Conservation (phyloP, 1,140 invertebrate species). For the Cyphomyrmex costatus region DNA sequence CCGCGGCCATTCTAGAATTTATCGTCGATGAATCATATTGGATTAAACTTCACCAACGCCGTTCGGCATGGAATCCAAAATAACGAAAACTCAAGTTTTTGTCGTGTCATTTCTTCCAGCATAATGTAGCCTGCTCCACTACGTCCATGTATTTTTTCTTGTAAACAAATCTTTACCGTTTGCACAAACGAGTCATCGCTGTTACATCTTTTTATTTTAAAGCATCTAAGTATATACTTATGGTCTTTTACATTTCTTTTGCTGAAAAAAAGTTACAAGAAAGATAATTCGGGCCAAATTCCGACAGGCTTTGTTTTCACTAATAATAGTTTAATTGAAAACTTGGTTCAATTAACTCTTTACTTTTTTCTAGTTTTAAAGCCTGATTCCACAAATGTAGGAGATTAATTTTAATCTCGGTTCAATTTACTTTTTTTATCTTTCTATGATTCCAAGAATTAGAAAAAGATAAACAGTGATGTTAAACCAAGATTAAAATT, state of each 20-base stretch:
- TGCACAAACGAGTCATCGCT: not conserved
- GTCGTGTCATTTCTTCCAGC: not conserved
- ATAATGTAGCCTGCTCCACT: not conserved
- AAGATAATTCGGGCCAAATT: not conserved
- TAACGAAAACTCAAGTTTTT: not conserved
- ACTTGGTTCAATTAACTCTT: too few species aligned
- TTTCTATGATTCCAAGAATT: too few species aligned
- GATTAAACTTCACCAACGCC: not conserved
- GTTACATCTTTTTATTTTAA: not conserved
- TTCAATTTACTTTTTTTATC: too few species aligned
- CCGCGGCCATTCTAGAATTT: not conserved
- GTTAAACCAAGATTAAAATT: too few species aligned
- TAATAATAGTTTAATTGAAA: too few species aligned
- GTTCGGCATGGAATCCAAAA: not conserved
- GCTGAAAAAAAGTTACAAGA: not conserved
- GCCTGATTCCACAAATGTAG: too few species aligned
- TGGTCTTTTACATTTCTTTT: not conserved
- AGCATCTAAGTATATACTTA: not conserved
- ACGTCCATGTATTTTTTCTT: not conserved
- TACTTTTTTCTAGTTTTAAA: too few species aligned
- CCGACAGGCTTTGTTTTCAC: too few species aligned
- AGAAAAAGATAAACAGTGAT: too few species aligned
- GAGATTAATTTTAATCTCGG: too few species aligned
- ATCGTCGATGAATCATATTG: conserved; percentile 16
- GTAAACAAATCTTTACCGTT: not conserved